phyloP scores from a whole-genome alignment of 2,888 invertebrate genomes.

The Aethes cnicana region DNA sequence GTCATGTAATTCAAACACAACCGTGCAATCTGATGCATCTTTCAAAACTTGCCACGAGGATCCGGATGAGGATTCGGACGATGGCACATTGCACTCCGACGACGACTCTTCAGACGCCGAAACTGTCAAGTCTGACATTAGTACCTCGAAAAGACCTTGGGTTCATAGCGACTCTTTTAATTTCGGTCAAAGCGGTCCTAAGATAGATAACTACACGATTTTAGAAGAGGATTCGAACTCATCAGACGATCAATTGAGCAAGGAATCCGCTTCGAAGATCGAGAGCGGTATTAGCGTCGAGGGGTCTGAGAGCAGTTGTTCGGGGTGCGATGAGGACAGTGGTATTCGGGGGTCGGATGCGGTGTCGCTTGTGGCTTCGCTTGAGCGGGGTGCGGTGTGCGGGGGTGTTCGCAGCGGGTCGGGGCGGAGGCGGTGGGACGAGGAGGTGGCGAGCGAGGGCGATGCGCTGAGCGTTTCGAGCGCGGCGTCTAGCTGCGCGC shows the following conservation, averaged over 20 bases:
- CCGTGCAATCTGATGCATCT: slow-evolving; percentile 67
- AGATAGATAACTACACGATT: slow-evolving; percentile 52
- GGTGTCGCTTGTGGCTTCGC: slow-evolving; percentile 75
- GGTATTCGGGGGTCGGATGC: slow-evolving; percentile 67
- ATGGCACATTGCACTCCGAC: slow-evolving; percentile 70
- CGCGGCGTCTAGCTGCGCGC: slow-evolving; percentile 75
- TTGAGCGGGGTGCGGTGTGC: slow-evolving; percentile 63
- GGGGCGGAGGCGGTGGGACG: slow-evolving; percentile 76
- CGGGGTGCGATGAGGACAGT: slow-evolving; percentile 65
- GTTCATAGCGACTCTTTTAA: slow-evolving; percentile 74
- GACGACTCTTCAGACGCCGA: slow-evolving; percentile 70
- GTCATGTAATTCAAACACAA: slow-evolving; percentile 70
- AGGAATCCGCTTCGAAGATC: slow-evolving; percentile 59
- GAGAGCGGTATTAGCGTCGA: slow-evolving; percentile 71
- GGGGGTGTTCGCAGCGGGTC: slow-evolving; percentile 81
- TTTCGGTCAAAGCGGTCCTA: slow-evolving; percentile 54
- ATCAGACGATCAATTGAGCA: slow-evolving; percentile 44
- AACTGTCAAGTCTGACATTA: slow-evolving; percentile 69
- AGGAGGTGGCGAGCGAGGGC: slow-evolving; percentile 71
- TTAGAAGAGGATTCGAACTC: slow-evolving; percentile 51
- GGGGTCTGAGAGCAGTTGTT: slow-evolving; percentile 65
- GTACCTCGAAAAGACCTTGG: slow-evolving; percentile 70
- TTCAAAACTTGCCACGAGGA: slow-evolving; percentile 70
- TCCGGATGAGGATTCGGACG: slow-evolving; percentile 64
- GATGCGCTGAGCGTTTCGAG: slow-evolving; percentile 76